phyloP scores from a whole-genome alignment of 1,140 invertebrate species.

The Micrasema minimum region DNA sequence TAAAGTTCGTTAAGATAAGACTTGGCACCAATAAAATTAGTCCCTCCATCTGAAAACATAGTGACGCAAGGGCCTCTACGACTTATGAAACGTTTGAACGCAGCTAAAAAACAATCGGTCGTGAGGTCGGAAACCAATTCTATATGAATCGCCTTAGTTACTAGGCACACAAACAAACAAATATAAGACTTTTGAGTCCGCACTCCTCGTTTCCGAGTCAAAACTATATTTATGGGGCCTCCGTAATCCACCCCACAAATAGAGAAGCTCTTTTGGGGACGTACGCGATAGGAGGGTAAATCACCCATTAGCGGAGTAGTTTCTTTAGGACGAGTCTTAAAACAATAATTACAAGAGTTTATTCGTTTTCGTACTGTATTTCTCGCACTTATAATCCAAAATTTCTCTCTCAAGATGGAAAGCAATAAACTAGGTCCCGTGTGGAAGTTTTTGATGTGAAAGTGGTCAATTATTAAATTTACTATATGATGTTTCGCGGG shows the following conservation, averaged over 20 bases:
- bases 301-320: neutral
- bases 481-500: neutral
- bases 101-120: neutral
- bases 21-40: neutral
- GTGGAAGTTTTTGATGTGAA: neutral
- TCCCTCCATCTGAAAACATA: neutral
- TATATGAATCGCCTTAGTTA: neutral
- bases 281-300: neutral
- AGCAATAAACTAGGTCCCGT: neutral
- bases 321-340: neutral
- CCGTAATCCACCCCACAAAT: neutral
- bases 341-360: neutral
- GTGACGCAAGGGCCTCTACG: neutral
- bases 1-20: neutral
- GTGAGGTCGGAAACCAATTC: conserved; percentile 1
- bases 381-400: neutral
- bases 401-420: neutral
- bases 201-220: neutral
- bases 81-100: neutral
- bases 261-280: neutral
- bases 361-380: neutral
- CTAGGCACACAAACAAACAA: neutral
- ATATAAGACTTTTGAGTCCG: neutral
- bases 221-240: neutral
- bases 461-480: neutral